phyloP scores from a whole-genome alignment of 1,140 invertebrate genomes.

The Temnothorax longispinosus region DNA sequence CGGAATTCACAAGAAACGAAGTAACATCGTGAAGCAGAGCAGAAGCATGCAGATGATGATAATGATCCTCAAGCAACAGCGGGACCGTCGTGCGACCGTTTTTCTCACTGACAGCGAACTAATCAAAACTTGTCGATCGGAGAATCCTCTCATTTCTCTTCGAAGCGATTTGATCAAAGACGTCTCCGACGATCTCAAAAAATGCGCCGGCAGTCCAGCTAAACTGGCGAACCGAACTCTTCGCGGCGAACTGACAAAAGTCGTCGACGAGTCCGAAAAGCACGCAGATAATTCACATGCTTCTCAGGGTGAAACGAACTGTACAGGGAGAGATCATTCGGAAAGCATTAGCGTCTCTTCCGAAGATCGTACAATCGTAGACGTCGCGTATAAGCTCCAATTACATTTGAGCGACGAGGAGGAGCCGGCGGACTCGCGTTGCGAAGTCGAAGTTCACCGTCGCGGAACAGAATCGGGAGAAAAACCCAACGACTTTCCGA shows the following conservation, averaged over 20 bases:
- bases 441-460: not conserved
- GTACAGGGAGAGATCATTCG: not conserved
- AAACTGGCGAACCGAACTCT: not conserved
- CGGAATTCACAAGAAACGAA: constrained; percentile 4
- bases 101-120: not conserved
- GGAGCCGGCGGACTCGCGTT: not conserved
- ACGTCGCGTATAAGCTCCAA: not conserved
- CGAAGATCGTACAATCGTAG: not conserved
- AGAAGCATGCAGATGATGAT: constrained; percentile 7
- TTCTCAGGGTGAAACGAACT: not conserved
- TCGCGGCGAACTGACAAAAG: not conserved
- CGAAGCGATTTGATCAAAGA: not conserved
- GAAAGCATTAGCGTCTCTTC: not conserved
- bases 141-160: not conserved
- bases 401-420: not conserved
- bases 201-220: not conserved
- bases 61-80: not conserved
- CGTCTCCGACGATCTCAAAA: not conserved
- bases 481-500: not conserved
- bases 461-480: not conserved
- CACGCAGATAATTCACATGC: not conserved
- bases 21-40: not conserved
- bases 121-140: not conserved
- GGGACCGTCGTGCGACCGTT: too few relatives aligned
- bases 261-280: not conserved